These are phyloP conservation scores for Sminthurinus aureus DNA, from an alignment of 2,888 invertebrate genomes.

Conservation along the genomic window DNA sequence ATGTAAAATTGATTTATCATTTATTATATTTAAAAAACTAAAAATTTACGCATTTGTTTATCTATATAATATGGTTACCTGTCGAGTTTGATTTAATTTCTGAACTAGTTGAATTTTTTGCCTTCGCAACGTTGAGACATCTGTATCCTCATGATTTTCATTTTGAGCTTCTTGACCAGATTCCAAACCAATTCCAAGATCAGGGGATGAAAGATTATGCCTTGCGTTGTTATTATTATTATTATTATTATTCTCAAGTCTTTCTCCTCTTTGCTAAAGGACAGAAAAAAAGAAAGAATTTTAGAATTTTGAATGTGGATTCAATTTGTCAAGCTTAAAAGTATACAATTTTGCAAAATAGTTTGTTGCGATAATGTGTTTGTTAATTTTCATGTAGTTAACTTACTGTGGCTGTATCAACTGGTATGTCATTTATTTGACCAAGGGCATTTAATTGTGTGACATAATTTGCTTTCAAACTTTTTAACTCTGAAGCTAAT, in stretches of 20 bases:
- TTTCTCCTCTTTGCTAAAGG: constrained; percentile 8
- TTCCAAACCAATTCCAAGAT: constrained; percentile 92
- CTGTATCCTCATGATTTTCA: constrained; percentile 36
- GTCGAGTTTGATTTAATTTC: constrained; percentile 53
- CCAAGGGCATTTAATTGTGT: not conserved
- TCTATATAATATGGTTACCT: constrained; percentile 39
- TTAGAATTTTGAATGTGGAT: not conserved
- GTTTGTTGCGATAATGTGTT: not conserved
- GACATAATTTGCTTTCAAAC: constrained; percentile 34
- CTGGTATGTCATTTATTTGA: not conserved
- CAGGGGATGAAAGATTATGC: constrained; percentile 71
- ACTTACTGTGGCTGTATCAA: not conserved
- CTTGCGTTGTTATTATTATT: not conserved
- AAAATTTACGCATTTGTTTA: too few relatives aligned
- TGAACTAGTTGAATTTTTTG: constrained; percentile 51
- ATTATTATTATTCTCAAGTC: not conserved
- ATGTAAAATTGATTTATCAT: too few relatives aligned
- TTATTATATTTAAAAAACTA: too few relatives aligned
- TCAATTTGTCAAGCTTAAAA: not conserved
- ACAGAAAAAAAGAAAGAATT: not conserved
- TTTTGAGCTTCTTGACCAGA: constrained; percentile 71
- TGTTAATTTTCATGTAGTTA: not conserved
- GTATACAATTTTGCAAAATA: not conserved
- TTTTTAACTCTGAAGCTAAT: constrained; percentile 50
- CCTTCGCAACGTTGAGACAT: constrained; percentile 51